Evolutionary conservation across 2,113 vertebrate genomes (phyloP).

Genomic region (Petromus typicus): DNA sequence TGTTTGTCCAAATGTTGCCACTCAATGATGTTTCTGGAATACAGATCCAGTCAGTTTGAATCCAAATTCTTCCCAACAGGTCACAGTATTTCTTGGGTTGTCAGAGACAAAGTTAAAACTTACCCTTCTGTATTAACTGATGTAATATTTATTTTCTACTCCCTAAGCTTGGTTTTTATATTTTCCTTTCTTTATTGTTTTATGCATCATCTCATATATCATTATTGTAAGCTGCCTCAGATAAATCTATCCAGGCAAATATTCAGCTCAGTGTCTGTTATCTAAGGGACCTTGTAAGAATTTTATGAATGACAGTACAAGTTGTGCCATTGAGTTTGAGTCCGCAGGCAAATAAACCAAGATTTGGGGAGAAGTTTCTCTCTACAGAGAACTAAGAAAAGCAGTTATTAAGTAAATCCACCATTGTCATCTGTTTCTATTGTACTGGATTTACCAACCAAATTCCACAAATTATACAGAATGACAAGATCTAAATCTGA

Average conservation of each 20-base stretch:
- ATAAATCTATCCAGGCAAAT: neutral
- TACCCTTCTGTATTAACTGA: neutral
- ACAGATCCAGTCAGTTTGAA: neutral
- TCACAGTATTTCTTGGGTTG: neutral
- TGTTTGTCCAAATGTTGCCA: neutral
- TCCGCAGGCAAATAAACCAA: neutral
- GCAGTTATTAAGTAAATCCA: neutral
- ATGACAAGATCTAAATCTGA: slow-evolving; percentile 56
- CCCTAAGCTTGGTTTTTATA: neutral
- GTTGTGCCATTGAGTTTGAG: neutral
- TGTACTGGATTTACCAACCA: slow-evolving; percentile 38
- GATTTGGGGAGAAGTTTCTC: slow-evolving; percentile 3
- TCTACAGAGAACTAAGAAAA: slow-evolving; percentile 7
- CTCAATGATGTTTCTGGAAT: neutral
- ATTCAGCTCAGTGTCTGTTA: neutral
- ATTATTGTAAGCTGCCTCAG: neutral
- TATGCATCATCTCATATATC: neutral
- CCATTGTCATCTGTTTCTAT: neutral
- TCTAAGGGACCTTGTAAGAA: neutral
- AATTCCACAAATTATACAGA: slow-evolving; percentile 64
- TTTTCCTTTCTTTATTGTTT: neutral
- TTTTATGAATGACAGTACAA: neutral
- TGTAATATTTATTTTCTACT: neutral
- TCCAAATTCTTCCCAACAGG: neutral
- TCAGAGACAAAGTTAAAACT: neutral